Percentiles rank a stretch among this genome's conserved stretches.
Evolutionary conservation across 2,113 vertebrate genomes (phyloP).

Genomic region (zebrafish (Danio rerio)): DNA sequence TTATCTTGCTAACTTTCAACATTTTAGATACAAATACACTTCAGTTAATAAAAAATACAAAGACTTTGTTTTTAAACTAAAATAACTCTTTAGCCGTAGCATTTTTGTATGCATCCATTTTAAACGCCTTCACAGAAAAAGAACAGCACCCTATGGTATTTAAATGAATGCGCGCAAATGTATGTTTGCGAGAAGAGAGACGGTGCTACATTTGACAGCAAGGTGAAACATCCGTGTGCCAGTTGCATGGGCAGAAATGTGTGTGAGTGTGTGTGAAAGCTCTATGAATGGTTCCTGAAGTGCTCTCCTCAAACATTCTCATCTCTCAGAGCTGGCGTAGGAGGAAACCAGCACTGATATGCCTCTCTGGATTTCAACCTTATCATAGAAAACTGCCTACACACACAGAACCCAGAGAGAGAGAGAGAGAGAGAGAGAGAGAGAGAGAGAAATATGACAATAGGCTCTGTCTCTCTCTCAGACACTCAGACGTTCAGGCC

Average conservation of each 20-base stretch:
- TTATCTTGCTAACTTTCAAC: too few species aligned
- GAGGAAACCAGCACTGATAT: constrained; percentile 42
- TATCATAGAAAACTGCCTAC: constrained; percentile 52
- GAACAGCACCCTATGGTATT: neutral
- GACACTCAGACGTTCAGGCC: constrained; percentile 51
- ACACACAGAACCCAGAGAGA: constrained; percentile 15
- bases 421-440: constrained; percentile 8
- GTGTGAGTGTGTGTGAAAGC: constrained; percentile 34
- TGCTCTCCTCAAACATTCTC: constrained; percentile 45
- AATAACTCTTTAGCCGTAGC: neutral
- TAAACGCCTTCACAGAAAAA: neutral
- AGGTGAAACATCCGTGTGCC: constrained; percentile 23
- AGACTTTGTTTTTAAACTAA: neutral
- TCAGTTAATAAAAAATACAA: neutral
- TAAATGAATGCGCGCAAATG: neutral
- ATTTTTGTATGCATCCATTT: neutral
- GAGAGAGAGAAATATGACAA: constrained; percentile 37
- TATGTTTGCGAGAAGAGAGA: constrained; percentile 18
- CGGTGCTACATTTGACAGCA: constrained; percentile 13
- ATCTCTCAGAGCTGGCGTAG: constrained; percentile 42
- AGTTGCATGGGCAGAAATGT: neutral
- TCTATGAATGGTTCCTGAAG: constrained; percentile 49
- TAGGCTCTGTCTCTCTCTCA: constrained; percentile 37
- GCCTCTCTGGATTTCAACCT: constrained; percentile 43
- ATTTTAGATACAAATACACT: too few species aligned